A percentile compares a stretch with the other conserved stretches of the same genome.
These are phyloP conservation scores for Hydropsyche tenuis DNA, from an alignment of 1,140 invertebrate genomes.

Conservation along the genomic window DNA sequence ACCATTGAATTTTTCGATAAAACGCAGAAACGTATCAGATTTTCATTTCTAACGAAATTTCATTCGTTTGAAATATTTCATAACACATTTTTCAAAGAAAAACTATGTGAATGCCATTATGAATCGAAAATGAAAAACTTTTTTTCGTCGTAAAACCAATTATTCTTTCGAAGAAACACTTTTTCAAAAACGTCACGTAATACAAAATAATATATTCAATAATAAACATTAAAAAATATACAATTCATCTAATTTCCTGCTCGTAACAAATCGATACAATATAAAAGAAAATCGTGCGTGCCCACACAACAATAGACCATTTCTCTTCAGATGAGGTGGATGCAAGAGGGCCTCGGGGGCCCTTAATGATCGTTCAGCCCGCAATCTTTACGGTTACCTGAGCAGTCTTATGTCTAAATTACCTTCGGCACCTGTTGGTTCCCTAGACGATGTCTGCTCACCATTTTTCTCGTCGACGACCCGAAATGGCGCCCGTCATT, in stretches of 20 bases:
- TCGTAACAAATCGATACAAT: not conserved
- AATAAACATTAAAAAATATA: not conserved
- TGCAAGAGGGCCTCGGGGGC: not conserved
- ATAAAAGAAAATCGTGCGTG: not conserved
- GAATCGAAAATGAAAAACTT: too few relatives aligned
- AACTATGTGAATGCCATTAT: too few relatives aligned
- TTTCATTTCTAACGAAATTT: too few relatives aligned
- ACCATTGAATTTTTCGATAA: not conserved
- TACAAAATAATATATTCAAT: not conserved
- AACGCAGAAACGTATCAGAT: too few relatives aligned
- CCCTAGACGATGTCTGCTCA: not conserved
- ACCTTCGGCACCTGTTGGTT: slow-evolving; percentile 48
- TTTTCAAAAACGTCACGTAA: too few relatives aligned
- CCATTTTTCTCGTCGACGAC: slow-evolving; percentile 41
- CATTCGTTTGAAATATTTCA: too few relatives aligned
- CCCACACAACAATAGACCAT: not conserved
- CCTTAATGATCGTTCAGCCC: slow-evolving; percentile 46
- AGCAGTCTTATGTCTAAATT: slow-evolving; percentile 43
- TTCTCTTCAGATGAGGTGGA: not conserved
- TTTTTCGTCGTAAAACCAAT: too few relatives aligned
- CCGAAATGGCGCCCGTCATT: slow-evolving; percentile 40
- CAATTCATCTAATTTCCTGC: not conserved
- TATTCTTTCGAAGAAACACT: too few relatives aligned
- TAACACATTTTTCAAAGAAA: too few relatives aligned
- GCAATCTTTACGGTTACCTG: slow-evolving; percentile 45